Percentiles rank a stretch among this genome's conserved stretches.
These are phyloP conservation scores for Diaphora mendica DNA, from an alignment of 2,888 invertebrate species.

Conservation along the genomic window DNA sequence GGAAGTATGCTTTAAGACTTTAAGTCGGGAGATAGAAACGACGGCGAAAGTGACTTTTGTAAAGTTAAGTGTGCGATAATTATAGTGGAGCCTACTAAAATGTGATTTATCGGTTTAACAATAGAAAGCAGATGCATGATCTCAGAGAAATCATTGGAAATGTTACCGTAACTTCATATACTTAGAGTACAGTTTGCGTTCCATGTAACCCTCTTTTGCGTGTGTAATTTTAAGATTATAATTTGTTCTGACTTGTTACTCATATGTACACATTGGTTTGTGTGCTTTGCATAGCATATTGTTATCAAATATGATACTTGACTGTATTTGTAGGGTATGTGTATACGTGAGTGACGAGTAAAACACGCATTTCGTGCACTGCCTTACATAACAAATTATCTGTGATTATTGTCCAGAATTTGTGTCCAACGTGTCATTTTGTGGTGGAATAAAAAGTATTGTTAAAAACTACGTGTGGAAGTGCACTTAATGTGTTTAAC, in stretches of 20 bases:
- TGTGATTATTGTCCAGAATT: constrained; percentile 55
- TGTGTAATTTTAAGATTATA: constrained; percentile 59
- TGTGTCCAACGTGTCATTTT: constrained; percentile 45
- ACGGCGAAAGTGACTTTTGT: constrained; percentile 56
- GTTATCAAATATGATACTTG: constrained; percentile 3
- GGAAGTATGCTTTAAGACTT: constrained; percentile 53
- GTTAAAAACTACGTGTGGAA: constrained; percentile 55
- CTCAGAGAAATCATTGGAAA: constrained; percentile 69
- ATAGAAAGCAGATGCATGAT: constrained; percentile 72
- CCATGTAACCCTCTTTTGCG: constrained; percentile 51
- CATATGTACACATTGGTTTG: constrained; percentile 11
- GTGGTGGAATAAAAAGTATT: constrained; percentile 44
- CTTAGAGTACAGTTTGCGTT: constrained; percentile 55
- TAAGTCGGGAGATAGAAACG: constrained; percentile 42
- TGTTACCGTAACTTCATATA: constrained; percentile 60
- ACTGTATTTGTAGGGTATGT: constrained; percentile 1
- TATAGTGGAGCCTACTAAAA: constrained; percentile 72
- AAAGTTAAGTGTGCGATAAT: constrained; percentile 57
- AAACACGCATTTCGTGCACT: constrained; percentile 71
- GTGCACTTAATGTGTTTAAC: constrained; percentile 66
- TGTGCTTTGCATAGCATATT: constrained; percentile 7
- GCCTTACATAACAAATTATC: constrained; percentile 62
- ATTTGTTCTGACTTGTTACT: constrained; percentile 35
- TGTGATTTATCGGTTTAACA: constrained; percentile 75
- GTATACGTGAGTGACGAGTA: constrained; percentile 19